Percentiles rank a stretch among this genome's conserved stretches.
Conservation (phyloP, 1,140 invertebrate genomes). For the Colletes latitarsis region DNA sequence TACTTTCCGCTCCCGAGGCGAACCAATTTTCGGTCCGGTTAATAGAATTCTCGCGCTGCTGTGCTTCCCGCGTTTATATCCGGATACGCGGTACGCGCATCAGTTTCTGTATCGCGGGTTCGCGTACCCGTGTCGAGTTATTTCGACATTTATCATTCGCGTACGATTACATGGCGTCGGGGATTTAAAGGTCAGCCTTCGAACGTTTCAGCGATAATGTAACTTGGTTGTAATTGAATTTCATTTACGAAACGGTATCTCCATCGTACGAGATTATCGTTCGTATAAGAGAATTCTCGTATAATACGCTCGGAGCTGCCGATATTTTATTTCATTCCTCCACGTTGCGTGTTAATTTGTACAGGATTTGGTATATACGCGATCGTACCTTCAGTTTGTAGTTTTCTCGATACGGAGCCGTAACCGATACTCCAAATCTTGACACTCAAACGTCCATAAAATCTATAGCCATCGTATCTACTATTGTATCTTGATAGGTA, state of each 20-base stretch:
- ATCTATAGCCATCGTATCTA: no score
- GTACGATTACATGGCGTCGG: conserved; percentile 15
- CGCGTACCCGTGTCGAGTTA: conserved; percentile 19
- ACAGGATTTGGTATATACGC: no score
- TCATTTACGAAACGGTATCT: neutral
- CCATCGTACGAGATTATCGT: neutral
- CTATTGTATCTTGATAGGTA: no score
- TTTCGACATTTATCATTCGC: conserved; percentile 36
- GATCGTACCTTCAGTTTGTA: no score
- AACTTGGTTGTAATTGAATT: neutral
- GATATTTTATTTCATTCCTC: no score
- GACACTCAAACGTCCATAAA: no score
- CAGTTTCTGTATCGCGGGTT: conserved; percentile 32
- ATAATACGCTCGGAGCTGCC: no score
- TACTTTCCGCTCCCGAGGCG: conserved; percentile 39
- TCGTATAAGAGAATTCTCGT: no score
- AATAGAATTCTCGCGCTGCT: conserved; percentile 42
- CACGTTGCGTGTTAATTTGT: no score
- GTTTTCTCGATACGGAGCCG: no score
- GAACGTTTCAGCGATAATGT: neutral
- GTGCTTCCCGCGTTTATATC: conserved; percentile 9
- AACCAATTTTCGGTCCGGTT: conserved; percentile 44
- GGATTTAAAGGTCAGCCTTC: conserved; percentile 5
- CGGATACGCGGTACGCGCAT: conserved; percentile 34
- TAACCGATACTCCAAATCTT: no score